These are phyloP conservation scores for Ibidorhyncha struthersii DNA, from an alignment of 2,113 vertebrate species.

Conservation along the genomic window DNA sequence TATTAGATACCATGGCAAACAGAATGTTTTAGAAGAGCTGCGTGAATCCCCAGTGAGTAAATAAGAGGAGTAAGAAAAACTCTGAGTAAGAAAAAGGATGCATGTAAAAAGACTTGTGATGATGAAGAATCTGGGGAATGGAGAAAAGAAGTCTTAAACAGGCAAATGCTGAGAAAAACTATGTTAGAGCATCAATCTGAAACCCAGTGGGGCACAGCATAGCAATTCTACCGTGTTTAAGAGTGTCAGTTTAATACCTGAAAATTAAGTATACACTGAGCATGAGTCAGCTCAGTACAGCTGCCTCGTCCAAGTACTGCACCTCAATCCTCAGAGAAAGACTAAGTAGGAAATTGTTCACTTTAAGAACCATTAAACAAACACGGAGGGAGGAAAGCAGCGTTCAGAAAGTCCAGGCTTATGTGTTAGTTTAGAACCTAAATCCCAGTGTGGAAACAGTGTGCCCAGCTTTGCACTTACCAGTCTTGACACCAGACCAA, in stretches of 20 bases:
- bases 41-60: neutral
- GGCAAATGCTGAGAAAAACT: neutral
- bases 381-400: accelerated
- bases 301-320: neutral
- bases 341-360: neutral
- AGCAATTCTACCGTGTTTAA: neutral
- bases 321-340: neutral
- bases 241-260: neutral
- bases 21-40: neutral
- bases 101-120: neutral
- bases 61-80: neutral
- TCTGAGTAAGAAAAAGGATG: neutral
- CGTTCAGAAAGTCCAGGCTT: neutral
- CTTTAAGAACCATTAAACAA: neutral
- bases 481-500: neutral
- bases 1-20: neutral
- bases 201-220: neutral
- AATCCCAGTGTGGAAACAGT: accelerated
- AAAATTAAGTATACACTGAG: neutral
- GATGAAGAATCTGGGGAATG: neutral
- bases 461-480: neutral
- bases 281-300: neutral
- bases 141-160: neutral
- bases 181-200: neutral
- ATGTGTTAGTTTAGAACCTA: neutral